Base-by-base conservation (phyloP, 1,140 invertebrate species). In the Nasonia vitripennis region DNA sequence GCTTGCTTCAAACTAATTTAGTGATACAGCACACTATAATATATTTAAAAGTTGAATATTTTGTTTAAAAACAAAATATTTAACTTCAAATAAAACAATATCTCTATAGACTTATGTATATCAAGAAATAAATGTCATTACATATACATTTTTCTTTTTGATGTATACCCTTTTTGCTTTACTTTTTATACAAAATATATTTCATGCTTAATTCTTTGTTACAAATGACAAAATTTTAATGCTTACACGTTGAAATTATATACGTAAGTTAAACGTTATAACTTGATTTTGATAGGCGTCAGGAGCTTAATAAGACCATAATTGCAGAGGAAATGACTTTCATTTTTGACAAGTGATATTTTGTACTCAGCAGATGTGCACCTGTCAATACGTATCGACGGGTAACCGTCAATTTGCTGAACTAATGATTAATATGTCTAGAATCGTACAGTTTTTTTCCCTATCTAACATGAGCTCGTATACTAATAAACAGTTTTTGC, bases 301-400 rank as follows among this genome's bases (percentile, higher is more conserved):
- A 74, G 27, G 20, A 41, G 74, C 62, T 83, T 89, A 89, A 88
- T 85, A 86, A 88, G 87, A 86, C 62, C 85, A 88, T 84, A 87
- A 89, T 88, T 81, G 82, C 88, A 74, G 81, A 86, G 89, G 88
- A 90, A 91, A 88, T 92, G 91, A 92, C 90, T 91, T 90, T 90
- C 84, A 88, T 87, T 91, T 91, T 91, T 81, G 77, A 70, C 81
- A 41, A 85, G 27, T 80, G 78, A 87, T 87, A 87, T 71, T 89
- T 84, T 7, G 17, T 31, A 62, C 34, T 48, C 87, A 87, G 86
- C 88, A 91, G 89, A 89, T 89, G 90, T 88, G 89, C 86, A 37
- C 71, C 62, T n/a, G 67, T 71, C 79, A 41, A 51, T 81, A 37
- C 41, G 79, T 34, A 70, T 81, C 34, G 62, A 9, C 48, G 48